Evolutionary conservation across 2,113 vertebrate genomes (phyloP).

Genomic region (Vanacampus margaritifer): DNA sequence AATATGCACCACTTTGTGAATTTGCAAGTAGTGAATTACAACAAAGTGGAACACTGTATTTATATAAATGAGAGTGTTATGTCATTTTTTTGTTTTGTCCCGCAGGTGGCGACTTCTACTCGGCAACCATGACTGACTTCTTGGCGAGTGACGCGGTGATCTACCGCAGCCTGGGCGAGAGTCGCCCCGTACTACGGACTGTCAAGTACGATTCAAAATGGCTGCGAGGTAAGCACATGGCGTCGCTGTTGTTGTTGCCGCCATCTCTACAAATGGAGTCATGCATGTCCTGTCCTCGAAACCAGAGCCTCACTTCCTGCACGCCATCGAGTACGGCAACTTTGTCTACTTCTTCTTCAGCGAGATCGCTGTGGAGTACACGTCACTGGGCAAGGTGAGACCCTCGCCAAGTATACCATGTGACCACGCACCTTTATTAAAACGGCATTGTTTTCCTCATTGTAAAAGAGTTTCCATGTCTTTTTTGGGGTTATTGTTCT

Average conservation of each 20-base stretch:
- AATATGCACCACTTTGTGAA: too few species aligned
- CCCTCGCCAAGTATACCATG: neutral
- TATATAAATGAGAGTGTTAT: neutral
- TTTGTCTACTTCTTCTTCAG: constrained; percentile 96
- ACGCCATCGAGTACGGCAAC: constrained; percentile 85
- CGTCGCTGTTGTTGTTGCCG: neutral
- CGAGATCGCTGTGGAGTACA: constrained; percentile 91
- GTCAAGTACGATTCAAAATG: constrained; percentile 95
- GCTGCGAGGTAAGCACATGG: constrained; percentile 81
- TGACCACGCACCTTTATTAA: neutral
- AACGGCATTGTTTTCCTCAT: too few species aligned
- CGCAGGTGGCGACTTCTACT: constrained; percentile 87
- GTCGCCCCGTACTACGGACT: constrained; percentile 78
- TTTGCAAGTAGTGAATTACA: too few species aligned
- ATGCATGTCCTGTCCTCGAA: neutral
- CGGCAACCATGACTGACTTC: constrained; percentile 89
- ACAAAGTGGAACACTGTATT: too few species aligned
- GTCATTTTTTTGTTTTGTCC: neutral
- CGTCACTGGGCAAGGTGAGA: constrained; percentile 87
- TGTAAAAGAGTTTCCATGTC: too few species aligned
- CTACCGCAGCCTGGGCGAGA: constrained; percentile 86
- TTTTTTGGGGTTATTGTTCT: neutral
- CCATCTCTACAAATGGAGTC: neutral
- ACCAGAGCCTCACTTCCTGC: constrained; percentile 89
- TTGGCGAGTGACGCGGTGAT: constrained; percentile 88